Base-by-base conservation (phyloP, 2,888 invertebrate genomes). In the Philhelius pedissequus region DNA sequence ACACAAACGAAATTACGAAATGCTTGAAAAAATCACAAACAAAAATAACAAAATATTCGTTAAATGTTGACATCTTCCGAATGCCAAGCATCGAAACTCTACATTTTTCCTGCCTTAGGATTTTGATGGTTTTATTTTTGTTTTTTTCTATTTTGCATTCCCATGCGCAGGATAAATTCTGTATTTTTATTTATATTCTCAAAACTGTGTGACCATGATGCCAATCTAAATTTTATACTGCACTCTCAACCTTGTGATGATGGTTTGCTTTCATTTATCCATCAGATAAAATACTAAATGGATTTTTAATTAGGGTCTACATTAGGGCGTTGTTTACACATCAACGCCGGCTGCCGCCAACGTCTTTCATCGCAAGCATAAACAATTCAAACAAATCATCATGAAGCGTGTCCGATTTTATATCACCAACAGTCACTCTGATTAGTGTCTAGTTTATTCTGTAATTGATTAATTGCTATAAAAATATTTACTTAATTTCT, bases 391-490 rank as follows among this genome's bases (percentile, higher is more conserved):
- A 32, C 22, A 27, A 48, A 43, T 6, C 4, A 48, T 45, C 32
- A 8, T 3, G 11, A 48, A 35, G 32, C 64, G 32, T 64, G 64
- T 64, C 64, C 22, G 45, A 64, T 64, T 64, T 48, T 48, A 48
- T 64, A 32, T 48, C 64, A 32, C 48, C 64, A 48, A 38, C 43
- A 13, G 20, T 27, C 62, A 13, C 18, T 7, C 43, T 45, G 43
- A 62, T 18, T 18, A 43, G 43, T 45, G 15, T 22, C 7, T 25
- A 40, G 25, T 38, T 35, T 58, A 2, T 25, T 30, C 30, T 64
- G n/a, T n/a, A 64, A 64, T 64, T 64, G 48, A 64, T 64, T 64
- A 64, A 64, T 64, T 64, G 64, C 30, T n/a, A 32, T 35, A 48
- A 64, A 48, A 64, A 64, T 48, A 64, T 64, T 48, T 48, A 48